Base-by-base conservation (phyloP, 23 tunicate genomes). In the Ascidia mentula region DNA sequence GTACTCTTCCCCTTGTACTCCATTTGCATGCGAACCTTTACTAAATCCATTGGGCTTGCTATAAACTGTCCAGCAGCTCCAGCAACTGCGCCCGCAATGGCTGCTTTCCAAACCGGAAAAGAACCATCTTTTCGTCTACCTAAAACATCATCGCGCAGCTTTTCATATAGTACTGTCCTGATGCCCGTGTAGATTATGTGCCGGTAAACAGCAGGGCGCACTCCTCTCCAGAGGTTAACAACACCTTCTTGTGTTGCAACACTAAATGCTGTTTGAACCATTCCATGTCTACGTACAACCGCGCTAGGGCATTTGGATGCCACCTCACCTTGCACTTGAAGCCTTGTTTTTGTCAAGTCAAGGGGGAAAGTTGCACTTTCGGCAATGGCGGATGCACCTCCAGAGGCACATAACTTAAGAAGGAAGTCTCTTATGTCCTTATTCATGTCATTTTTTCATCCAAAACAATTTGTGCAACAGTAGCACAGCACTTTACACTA, bases 21-120 rank as follows among this genome's bases (percentile, higher is more conserved):
- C 85, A 82, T 96, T 74, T 96, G 99, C 97, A 92, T 96, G 77
- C 92, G 87, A 76, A 96, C 99, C 71, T 96, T 96, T 32, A 89
- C 80, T 46, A 96, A 75, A 78, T 96, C 99, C 87, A 96, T 77
- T 4, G 99, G 99, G 32, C 87, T 91, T 6, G 97, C 94, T n/a
- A 87, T 79, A 60, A 96, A 77, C 72, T 96, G 99, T 32, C 97
- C 99, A 34, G 84, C 22, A 32, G 97, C 82, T 28, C 99, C 99
- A 73, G 97, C 96, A 26, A 72, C 53, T 38, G 87, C 42, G 32
- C 99, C 99, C 17, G 82, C 86, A 5, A 87, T n/a, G 2, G 83
- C 70, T 40, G 95, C 91, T 87, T 95, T 95, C 77, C 91, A 82
- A 12, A 93, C 72, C 0, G 96, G 78, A 76, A 95, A 82, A 0